Base-by-base conservation (phyloP, 2,797 vertebrate species). In the Atherinosoma microstoma region DNA sequence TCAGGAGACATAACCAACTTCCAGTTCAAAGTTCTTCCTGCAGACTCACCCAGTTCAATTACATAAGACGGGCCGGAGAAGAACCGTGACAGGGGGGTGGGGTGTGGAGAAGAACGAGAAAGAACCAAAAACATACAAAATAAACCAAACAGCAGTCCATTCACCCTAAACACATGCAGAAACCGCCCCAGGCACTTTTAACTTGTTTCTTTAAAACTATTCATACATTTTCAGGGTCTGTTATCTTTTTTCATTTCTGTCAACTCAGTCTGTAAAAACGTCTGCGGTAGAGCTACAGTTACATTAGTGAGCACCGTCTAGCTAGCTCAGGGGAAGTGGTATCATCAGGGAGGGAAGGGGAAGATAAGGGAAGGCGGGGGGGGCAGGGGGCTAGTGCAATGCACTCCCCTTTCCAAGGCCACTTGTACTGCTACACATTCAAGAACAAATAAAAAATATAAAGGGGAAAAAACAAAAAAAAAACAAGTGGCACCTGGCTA, bases 11-110 rank as follows among this genome's bases (percentile, higher is more conserved):
- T 45, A 76, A 91, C 88, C 89, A 89, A 91, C 91, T 90, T 94
- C 92, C 91, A 91, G 92, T 93, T 93, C 87, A 91, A 91, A 93
- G 93, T 94, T 93, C 93, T 93, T 94, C 91, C 91, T 89, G 92
- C 91, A 94, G 91, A 91, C 89, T 90, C 84, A 80, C 85, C 84
- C 89, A 67, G 83, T 90, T 94, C 91, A 84, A 86, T 92, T 91
- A 91, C 89, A 90, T 87, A 91, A 92, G 87, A 87, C 47, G 2
- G 83, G 73, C 60, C 88, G 51, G 57, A 88, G 79, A 47, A 83
- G 79, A 88, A 82, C 84, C 9, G 75, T 86, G 83, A 87, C 58
- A 30, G 22, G 71, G 64, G 32, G 67, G 15, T 61, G 51, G 66
- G 76, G 76, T 58, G 75, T 75, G 82, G 87, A 79, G 80, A 88